Conservation (phyloP, 1,140 invertebrate species). For the Nixonia krombeini region DNA sequence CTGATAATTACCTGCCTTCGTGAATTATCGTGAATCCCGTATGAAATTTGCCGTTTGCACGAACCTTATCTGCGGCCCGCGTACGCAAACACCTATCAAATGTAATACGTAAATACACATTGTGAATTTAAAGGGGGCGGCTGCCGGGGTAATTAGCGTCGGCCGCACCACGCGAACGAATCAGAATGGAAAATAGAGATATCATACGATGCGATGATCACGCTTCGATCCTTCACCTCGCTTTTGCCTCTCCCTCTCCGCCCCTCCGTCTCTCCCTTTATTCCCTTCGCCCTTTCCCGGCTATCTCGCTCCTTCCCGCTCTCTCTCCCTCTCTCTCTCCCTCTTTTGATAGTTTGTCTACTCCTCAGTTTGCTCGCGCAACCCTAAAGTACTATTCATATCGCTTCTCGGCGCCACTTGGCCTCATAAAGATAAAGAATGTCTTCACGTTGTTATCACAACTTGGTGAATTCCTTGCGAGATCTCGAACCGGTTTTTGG, state of each 20-base stretch:
- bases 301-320: background rate
- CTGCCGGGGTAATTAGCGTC: conserved; percentile 59
- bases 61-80: conserved; percentile 52
- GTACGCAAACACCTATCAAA: conserved; percentile 23
- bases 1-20: conserved; percentile 60
- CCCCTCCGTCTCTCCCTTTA: background rate
- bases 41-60: conserved; percentile 60
- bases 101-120: conserved; percentile 27
- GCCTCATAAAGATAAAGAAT: background rate
- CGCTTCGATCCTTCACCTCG: conserved; percentile 6
- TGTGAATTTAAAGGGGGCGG: conserved; percentile 45
- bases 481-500: no score
- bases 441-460: background rate
- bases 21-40: conserved; percentile 60
- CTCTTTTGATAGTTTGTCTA: no score
- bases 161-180: conserved; percentile 46
- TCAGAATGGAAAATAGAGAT: conserved; percentile 53
- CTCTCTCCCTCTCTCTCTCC: no score
- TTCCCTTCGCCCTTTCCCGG: background rate
- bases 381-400: background rate
- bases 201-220: conserved; percentile 56
- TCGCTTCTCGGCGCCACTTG: background rate
- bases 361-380: conserved; percentile 2
- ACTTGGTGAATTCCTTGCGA: background rate
- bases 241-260: no score